phyloP scores from a whole-genome alignment of 2,797 vertebrate genomes.

The Gallinago solitaria region DNA sequence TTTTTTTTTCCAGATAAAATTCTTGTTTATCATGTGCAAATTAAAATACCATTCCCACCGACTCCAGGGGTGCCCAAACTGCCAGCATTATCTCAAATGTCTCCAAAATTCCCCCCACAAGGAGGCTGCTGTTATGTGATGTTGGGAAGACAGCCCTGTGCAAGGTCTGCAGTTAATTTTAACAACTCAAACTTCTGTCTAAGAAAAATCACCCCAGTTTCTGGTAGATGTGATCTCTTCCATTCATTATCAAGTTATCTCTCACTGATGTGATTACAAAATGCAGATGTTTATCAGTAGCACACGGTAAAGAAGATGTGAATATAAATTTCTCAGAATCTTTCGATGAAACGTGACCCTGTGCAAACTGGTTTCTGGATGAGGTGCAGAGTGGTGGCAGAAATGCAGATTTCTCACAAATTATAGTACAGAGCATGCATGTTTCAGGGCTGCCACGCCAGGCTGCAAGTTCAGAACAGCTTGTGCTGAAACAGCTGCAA shows the following conservation, averaged over 20 bases:
- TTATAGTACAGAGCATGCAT: background rate
- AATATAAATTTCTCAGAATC: background rate
- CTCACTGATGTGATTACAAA: background rate
- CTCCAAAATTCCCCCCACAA: background rate
- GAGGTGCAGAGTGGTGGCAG: background rate
- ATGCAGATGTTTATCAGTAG: background rate
- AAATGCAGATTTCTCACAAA: background rate
- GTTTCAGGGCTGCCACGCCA: background rate
- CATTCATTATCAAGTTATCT: fast-evolving
- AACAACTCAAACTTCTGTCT: background rate
- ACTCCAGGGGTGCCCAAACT: background rate
- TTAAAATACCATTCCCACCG: background rate
- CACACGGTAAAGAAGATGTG: background rate
- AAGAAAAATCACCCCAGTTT: background rate
- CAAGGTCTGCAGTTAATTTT: background rate
- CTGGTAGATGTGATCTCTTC: background rate
- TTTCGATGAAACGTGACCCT: background rate
- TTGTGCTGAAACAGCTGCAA: background rate
- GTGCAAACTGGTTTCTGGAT: background rate
- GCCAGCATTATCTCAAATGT: background rate
- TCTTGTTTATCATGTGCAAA: background rate
- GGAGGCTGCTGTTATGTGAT: background rate
- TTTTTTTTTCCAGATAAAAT: background rate
- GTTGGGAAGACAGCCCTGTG: background rate
- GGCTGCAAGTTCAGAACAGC: background rate